phyloP scores from a whole-genome alignment of 1,140 invertebrate species.

The Solenopsis fugax region DNA sequence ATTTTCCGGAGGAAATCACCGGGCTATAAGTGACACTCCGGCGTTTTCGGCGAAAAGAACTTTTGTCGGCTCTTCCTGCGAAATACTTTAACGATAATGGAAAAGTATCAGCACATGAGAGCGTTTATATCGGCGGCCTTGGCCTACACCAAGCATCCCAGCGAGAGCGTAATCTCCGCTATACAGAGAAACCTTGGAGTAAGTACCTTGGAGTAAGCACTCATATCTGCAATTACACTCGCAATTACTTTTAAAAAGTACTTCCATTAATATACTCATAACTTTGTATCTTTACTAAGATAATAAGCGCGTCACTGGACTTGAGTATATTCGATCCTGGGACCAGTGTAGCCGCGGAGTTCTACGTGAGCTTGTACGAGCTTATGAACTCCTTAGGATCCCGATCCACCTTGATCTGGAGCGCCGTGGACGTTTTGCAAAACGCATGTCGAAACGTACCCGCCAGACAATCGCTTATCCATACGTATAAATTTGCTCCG shows the following conservation, averaged over 20 bases:
- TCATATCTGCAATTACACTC: too few species aligned
- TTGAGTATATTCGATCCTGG: constrained; percentile 87
- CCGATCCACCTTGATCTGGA: constrained; percentile 86
- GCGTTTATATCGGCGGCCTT: constrained; percentile 83
- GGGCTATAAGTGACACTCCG: too few species aligned
- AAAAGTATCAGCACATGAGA: constrained; percentile 83
- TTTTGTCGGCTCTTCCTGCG: not conserved
- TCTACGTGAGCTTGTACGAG: constrained; percentile 87
- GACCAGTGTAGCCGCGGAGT: constrained; percentile 84
- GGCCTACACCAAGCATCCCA: constrained; percentile 84
- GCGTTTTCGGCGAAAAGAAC: not conserved
- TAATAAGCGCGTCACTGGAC: constrained; percentile 85
- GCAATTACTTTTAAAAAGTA: not conserved
- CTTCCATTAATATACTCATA: not conserved
- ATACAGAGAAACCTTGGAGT: constrained; percentile 87
- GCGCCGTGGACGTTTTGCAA: constrained; percentile 88
- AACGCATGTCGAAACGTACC: constrained; percentile 88
- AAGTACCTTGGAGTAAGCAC: constrained; percentile 83
- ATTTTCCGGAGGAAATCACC: not conserved
- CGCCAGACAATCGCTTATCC: constrained; percentile 88
- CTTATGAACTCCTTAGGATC: constrained; percentile 80
- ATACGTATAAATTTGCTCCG: constrained; percentile 90
- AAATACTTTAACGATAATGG: constrained; percentile 71
- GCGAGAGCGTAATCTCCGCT: constrained; percentile 82
- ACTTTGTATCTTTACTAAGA: constrained; percentile 78